Conservation (phyloP, 1,140 invertebrate genomes). For the Drosophila punjabiensis region DNA sequence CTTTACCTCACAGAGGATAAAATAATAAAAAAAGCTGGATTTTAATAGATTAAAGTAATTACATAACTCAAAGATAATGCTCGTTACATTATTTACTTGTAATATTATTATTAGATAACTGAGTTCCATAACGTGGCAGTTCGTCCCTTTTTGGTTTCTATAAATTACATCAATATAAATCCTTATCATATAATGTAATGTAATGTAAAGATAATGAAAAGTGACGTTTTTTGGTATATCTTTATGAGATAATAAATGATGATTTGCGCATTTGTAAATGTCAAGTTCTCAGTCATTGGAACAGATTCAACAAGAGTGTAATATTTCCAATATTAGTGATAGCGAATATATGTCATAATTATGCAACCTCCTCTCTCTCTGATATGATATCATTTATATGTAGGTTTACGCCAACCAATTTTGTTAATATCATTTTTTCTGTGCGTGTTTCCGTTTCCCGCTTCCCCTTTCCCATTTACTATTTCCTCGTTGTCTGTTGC, state of each 20-base stretch:
- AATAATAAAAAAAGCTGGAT: background rate
- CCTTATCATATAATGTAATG: background rate
- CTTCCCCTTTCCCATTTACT: conserved; percentile 9
- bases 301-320: conserved; percentile 6
- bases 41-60: background rate
- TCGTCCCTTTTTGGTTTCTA: background rate
- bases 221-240: background rate
- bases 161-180: no score
- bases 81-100: background rate
- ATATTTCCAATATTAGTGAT: conserved; percentile 4
- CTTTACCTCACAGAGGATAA: background rate
- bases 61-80: background rate
- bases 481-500: conserved; percentile 47
- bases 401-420: conserved; percentile 14
- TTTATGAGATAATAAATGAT: background rate
- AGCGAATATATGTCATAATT: conserved; percentile 10
- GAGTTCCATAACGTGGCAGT: background rate
- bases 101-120: background rate
- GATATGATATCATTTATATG: conserved; percentile 12
- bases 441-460: conserved; percentile 29
- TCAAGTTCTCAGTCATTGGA: background rate
- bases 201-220: background rate
- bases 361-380: conserved; percentile 9
- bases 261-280: conserved; percentile 11
- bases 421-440: conserved; percentile 31